A percentile compares a stretch with the other conserved stretches of the same genome.
Evolutionary conservation across 2,797 vertebrate genomes (phyloP).

Genomic region (Syncerus caffer): DNA sequence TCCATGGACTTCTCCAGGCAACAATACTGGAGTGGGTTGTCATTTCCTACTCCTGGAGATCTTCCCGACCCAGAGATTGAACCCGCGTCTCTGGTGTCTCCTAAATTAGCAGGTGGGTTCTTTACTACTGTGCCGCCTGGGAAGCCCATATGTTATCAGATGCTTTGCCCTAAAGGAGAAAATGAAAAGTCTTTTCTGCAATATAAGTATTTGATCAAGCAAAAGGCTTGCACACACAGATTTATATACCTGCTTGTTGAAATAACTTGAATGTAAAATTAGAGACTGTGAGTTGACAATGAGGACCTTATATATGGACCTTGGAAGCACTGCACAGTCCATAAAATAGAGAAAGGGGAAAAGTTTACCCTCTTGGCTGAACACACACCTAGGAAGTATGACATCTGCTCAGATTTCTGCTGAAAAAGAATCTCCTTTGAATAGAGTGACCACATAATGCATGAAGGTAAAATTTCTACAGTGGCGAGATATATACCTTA

Average conservation of each 20-base stretch:
- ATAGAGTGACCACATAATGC: neutral
- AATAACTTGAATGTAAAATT: neutral
- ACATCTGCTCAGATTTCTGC: neutral
- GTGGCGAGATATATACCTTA: neutral
- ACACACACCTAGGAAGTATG: neutral
- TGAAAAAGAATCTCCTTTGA: neutral
- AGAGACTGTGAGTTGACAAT: neutral
- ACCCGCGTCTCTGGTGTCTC: accelerated
- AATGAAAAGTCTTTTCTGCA: neutral
- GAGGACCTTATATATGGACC: neutral
- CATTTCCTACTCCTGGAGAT: neutral
- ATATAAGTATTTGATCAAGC: neutral
- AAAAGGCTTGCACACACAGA: neutral
- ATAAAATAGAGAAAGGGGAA: neutral
- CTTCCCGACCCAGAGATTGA: neutral
- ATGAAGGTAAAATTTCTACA: neutral
- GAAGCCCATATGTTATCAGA: neutral
- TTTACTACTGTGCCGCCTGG: neutral
- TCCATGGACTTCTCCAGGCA: neutral
- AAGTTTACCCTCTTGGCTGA: neutral
- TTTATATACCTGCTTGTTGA: neutral
- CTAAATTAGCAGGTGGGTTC: neutral
- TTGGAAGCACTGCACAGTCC: neutral
- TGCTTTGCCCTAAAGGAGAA: neutral
- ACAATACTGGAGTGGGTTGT: neutral